These are phyloP conservation scores for Spilarctia lutea DNA, from an alignment of 2,888 invertebrate species.

Conservation along the genomic window DNA sequence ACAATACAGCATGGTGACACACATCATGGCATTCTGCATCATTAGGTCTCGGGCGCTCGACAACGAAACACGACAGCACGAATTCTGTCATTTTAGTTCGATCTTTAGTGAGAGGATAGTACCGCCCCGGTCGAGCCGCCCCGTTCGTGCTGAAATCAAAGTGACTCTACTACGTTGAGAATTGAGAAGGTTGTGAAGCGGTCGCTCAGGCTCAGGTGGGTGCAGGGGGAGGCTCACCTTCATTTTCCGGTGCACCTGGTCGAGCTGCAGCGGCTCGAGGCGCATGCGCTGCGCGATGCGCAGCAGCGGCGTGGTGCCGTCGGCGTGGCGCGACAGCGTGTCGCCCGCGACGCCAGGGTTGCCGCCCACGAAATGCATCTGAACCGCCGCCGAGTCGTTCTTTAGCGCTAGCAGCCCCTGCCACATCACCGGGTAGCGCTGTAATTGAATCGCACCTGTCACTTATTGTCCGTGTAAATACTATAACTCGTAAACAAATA, in stretches of 20 bases:
- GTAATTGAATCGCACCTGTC: constrained; percentile 49
- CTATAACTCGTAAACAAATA: too few relatives aligned
- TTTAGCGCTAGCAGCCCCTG: constrained; percentile 97
- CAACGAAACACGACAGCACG: too few relatives aligned
- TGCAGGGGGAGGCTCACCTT: constrained; percentile 87
- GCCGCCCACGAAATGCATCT: constrained; percentile 99
- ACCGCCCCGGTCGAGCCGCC: too few relatives aligned
- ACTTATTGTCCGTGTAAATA: background rate
- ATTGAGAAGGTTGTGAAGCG: too few relatives aligned
- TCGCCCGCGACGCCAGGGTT: constrained; percentile 95
- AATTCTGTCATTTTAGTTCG: too few relatives aligned
- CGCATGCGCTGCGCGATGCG: constrained; percentile 99
- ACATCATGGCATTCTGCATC: too few relatives aligned
- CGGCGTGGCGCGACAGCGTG: constrained; percentile 94
- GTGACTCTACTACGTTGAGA: too few relatives aligned
- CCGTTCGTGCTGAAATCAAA: too few relatives aligned
- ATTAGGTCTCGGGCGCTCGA: too few relatives aligned
- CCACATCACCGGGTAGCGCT: constrained; percentile 99
- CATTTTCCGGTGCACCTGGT: constrained; percentile 98
- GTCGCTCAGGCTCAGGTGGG: too few relatives aligned
- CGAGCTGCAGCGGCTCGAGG: constrained; percentile 97
- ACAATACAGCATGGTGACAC: too few relatives aligned
- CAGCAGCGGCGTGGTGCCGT: constrained; percentile 94
- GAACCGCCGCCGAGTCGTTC: constrained; percentile 98
- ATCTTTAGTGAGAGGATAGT: too few relatives aligned